Base-by-base conservation (phyloP, 1,140 invertebrate species). In the Drosophila nasuta region DNA sequence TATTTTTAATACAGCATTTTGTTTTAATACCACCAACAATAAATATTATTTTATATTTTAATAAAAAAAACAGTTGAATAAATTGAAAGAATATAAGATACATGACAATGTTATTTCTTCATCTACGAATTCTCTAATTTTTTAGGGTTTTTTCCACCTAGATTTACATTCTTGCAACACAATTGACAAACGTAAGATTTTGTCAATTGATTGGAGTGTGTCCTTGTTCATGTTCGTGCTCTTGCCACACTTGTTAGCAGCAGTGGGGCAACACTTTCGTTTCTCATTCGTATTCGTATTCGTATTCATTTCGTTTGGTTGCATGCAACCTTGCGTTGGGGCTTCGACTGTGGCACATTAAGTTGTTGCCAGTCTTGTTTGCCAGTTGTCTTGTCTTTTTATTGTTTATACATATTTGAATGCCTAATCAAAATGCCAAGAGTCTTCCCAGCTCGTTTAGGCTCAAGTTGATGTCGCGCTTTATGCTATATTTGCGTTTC, bases 401-500 rank as follows among this genome's bases (percentile, higher is more conserved):
- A 74, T 74, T 66, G 68, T 66, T 76, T 74, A 69, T 76, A 66
- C 68, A 58, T 54, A 76, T 65, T 76, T 72, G 60, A 72, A 65
- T 76, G 74, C 69, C 74, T 76, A 72, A 72, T 76, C 74, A 76
- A 65, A 65, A 76, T 72, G 64, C 62, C 64, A 69, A 59, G 60
- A 58, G 59, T 11, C 13, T 20, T 30, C 41, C 20, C 52, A 8
- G 11, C 67, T 17, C 43, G 38, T 57, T 57, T 46, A 11, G 7
- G 7, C 10, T 54, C 17, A 6, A 49, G 51, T 33, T 30, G 28
- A 17, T 30, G 10, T 41, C 5, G 13, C 1, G 11, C 7, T 41
- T 52, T 46, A 46, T 46, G 45, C 11, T 56, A 35, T 35, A 30
- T 56, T 56, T 52, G 20, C 49, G 52, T 25, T 35, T 35, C 38